These are phyloP conservation scores for Caenorhabditis japonica DNA, from an alignment of 2,888 invertebrate species.

Conservation along the genomic window DNA sequence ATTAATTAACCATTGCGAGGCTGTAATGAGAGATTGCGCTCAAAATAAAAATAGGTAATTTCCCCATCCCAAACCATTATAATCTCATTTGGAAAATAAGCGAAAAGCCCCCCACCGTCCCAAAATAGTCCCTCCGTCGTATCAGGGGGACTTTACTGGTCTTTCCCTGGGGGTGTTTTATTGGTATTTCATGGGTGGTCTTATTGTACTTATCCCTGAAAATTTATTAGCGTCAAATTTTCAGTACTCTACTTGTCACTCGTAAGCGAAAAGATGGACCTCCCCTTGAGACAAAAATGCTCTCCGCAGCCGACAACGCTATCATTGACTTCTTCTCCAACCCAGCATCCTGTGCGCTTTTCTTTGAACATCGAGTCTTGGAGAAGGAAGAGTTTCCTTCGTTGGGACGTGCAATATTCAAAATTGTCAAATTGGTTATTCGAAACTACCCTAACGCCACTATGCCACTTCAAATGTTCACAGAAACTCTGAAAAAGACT, in stretches of 20 bases:
- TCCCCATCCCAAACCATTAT: no score
- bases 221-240: no score
- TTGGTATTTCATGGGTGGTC: no score
- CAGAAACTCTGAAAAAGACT: constrained; percentile 19
- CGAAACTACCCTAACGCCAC: constrained; percentile 55
- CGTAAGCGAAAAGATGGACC: constrained; percentile 20
- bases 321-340: constrained; percentile 33
- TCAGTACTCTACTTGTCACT: constrained; percentile 34
- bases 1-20: no score
- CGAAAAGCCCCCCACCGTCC: no score
- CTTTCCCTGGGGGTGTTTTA: no score
- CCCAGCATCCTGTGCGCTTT: background rate
- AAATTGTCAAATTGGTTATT: constrained; percentile 49
- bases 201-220: no score
- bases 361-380: constrained; percentile 10
- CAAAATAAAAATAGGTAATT: no score
- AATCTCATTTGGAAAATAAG: no score
- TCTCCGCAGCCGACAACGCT: constrained; percentile 22
- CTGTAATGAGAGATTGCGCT: no score
- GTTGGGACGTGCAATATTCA: background rate
- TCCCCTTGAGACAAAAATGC: constrained; percentile 10
- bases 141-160: no score
- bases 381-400: constrained; percentile 24
- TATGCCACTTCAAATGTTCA: constrained; percentile 36
- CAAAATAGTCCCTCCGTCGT: no score